These are phyloP conservation scores for Drosophila nigricruria DNA, from an alignment of 2,888 invertebrate species.

Conservation along the genomic window DNA sequence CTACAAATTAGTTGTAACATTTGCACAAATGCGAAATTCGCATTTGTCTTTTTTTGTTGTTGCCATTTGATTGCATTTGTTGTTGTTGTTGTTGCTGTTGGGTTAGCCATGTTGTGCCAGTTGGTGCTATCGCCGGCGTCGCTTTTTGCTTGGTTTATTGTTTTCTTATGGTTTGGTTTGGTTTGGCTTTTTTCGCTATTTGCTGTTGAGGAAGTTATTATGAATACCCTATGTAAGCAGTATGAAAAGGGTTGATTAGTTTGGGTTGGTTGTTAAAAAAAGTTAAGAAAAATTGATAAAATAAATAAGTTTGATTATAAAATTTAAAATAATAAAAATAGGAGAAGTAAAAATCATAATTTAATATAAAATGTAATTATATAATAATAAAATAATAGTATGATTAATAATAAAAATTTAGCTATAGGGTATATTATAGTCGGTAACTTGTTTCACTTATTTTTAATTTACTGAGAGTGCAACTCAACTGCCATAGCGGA, in stretches of 20 bases:
- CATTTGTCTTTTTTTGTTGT: slow-evolving; percentile 33
- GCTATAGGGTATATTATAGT: slow-evolving; percentile 14
- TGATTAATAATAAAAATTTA: neutral
- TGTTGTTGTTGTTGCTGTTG: slow-evolving; percentile 27
- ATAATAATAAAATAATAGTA: neutral
- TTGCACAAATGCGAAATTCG: slow-evolving; percentile 66
- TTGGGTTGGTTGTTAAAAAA: neutral
- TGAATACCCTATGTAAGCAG: neutral
- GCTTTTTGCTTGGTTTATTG: slow-evolving; percentile 42
- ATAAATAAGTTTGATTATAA: neutral
- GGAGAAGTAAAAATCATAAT: neutral
- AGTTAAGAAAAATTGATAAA: neutral
- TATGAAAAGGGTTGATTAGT: neutral
- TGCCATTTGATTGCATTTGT: slow-evolving; percentile 37
- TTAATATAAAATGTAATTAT: neutral
- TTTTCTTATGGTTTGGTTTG: slow-evolving; percentile 39
- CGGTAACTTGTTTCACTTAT: neutral
- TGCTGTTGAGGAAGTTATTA: slow-evolving; percentile 53
- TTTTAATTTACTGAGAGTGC: slow-evolving; percentile 28
- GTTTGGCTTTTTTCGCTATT: slow-evolving; percentile 15
- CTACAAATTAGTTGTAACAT: slow-evolving; percentile 56
- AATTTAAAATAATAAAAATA: neutral
- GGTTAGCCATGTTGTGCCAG: slow-evolving; percentile 66
- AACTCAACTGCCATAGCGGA: slow-evolving; percentile 1
- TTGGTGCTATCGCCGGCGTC: slow-evolving; percentile 65